phyloP scores from a whole-genome alignment of 1,140 invertebrate species.

The Drosophila guanche region DNA sequence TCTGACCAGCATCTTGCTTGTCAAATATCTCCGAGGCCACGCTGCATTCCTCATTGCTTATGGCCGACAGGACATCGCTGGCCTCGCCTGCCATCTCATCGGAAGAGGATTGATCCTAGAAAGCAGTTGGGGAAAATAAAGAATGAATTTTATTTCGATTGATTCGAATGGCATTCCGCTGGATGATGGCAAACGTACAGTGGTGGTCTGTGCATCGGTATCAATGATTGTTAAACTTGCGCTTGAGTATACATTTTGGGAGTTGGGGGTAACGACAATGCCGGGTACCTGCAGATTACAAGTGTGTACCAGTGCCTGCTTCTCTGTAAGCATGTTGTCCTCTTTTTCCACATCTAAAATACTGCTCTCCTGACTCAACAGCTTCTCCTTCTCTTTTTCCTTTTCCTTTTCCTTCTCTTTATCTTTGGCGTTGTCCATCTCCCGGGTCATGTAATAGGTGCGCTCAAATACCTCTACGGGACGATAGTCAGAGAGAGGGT shows the following conservation, averaged over 20 bases:
- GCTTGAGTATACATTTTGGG: conserved; percentile 82
- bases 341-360: conserved; percentile 34
- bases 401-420: conserved; percentile 36
- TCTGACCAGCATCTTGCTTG: conserved; percentile 57
- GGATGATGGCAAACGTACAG: conserved; percentile 66
- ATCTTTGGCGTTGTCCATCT: conserved; percentile 65
- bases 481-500: conserved; percentile 73
- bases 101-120: conserved; percentile 77
- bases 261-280: conserved; percentile 68
- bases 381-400: conserved; percentile 28
- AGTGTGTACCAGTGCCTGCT: conserved; percentile 63
- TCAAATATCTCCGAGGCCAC: conserved; percentile 87
- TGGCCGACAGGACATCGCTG: conserved; percentile 86
- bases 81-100: conserved; percentile 72
- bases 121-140: not conserved
- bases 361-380: not conserved
- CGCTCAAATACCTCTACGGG: conserved; percentile 83
- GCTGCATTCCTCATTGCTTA: conserved; percentile 88
- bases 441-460: conserved; percentile 75
- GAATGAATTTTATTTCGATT: too few species aligned
- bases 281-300: conserved; percentile 81
- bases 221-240: conserved; percentile 86
- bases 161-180: not conserved
- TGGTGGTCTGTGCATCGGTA: conserved; percentile 83
- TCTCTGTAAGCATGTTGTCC: conserved; percentile 44